Base-by-base conservation (phyloP, 2,888 invertebrate species). In the Pyrrhosoma nymphula region DNA sequence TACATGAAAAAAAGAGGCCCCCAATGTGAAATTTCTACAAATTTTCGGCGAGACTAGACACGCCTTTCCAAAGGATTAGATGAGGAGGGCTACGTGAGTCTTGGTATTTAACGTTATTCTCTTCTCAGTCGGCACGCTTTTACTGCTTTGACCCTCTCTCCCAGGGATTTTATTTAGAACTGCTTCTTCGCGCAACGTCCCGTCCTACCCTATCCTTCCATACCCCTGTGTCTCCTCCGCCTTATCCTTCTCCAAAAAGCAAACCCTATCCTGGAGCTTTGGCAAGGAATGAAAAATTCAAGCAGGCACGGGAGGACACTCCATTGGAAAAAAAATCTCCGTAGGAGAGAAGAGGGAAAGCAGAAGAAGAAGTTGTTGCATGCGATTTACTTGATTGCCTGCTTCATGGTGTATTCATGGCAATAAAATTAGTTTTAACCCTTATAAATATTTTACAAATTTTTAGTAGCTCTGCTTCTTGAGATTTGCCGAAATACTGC, bases 211-310 rank as follows among this genome's bases (percentile, higher is more conserved):
- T 47, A 47, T 47, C 47, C 47, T 47, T 47, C 26, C 23, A 18
- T 63, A n/a, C 69, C n/a, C 8, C n/a, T 69, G 8, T 69, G 6
- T 12, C 69, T 69, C 26, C 63, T 23, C 0, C 23, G n/a, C 23
- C 26, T 26, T 26, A n/a, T 26, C 23, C 69, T 26, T n/a, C 69
- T 26, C n/a, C 6, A 4, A 47, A 47, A 47, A 47, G 47, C 0
- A 12, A 4, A 69, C 69, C 69, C 69, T 26, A n/a, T n/a, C 69
- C 69, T 26, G 26, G 69, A 69, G 69, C 69, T 69, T 69, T 26
- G 69, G 69, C 6, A 69, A 69, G 60, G n/a, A 69, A 69, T 69
- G 69, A 69, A 69, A 69, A 69, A 69, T 69, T 69, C 69, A 69
- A 20, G n/a, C n/a, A n/a, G 69, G 69, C 20, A n/a, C 47, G 69